Evolutionary conservation across 2,113 vertebrate species (phyloP).

Genomic region (Rafetus swinhoei): DNA sequence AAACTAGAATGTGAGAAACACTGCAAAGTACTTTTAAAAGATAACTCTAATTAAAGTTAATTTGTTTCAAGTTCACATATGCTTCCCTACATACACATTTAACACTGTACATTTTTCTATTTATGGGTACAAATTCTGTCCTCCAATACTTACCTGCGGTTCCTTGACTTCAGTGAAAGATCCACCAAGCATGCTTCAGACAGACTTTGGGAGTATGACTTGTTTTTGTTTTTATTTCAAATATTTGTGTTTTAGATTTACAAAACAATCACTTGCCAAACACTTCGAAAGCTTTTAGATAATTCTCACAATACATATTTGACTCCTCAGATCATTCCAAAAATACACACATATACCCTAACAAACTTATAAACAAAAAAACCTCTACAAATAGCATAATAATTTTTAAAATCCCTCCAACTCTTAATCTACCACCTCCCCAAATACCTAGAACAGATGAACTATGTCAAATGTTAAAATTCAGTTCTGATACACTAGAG

Average conservation of each 20-base stretch:
- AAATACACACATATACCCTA: neutral
- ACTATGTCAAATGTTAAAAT: neutral
- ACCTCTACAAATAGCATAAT: too few species aligned
- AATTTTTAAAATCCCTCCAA: fast-evolving
- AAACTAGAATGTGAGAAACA: neutral
- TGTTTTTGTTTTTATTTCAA: neutral
- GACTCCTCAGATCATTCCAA: neutral
- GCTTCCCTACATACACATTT: neutral
- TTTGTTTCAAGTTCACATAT: neutral
- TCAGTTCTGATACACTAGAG: fast-evolving
- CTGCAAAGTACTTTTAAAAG: neutral
- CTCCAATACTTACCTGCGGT: neutral
- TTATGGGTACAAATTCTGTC: neutral
- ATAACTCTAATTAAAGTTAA: neutral
- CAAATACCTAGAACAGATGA: neutral
- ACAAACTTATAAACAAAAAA: neutral
- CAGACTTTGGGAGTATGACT: neutral
- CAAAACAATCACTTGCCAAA: neutral
- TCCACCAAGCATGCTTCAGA: neutral
- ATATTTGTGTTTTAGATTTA: neutral
- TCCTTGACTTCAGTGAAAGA: neutral
- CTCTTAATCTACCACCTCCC: neutral
- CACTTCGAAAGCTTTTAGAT: neutral
- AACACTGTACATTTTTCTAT: neutral
- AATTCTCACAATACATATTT: neutral